A percentile compares a stretch with the other conserved stretches of the same genome.
Conservation (phyloP, 2,797 vertebrate genomes). For the Austrolebias charrua region DNA sequence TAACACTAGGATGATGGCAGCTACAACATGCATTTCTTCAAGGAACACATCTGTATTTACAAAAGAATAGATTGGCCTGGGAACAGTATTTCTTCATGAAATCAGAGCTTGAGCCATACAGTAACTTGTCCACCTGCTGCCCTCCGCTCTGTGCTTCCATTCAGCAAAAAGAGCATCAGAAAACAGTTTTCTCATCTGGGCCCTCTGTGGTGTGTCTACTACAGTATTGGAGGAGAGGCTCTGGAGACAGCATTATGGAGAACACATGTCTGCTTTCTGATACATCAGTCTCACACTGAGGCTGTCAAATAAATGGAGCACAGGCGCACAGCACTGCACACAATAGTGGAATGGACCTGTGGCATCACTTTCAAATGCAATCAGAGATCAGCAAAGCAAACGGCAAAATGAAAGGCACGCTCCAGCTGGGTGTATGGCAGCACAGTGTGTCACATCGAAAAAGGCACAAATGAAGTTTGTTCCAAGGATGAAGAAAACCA, state of each 20-base stretch:
- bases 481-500: constrained; percentile 42
- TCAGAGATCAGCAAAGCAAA: constrained; percentile 54
- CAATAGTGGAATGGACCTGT: constrained; percentile 65
- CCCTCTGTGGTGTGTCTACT: constrained; percentile 63
- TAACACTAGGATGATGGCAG: too few species aligned
- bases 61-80: not conserved
- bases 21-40: too few species aligned
- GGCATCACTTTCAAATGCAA: constrained; percentile 72
- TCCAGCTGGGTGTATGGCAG: constrained; percentile 38
- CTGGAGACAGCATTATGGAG: constrained; percentile 71
- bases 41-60: too few species aligned
- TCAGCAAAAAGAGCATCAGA: constrained; percentile 55
- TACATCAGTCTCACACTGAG: constrained; percentile 76
- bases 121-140: constrained; percentile 30
- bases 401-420: constrained; percentile 37
- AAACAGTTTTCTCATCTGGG: constrained; percentile 61
- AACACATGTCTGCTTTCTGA: constrained; percentile 68
- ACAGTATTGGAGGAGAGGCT: constrained; percentile 65
- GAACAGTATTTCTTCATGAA: not conserved
- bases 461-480: constrained; percentile 39
- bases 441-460: constrained; percentile 47
- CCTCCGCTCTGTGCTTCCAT: constrained; percentile 28
- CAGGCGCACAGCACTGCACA: constrained; percentile 51
- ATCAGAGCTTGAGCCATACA: constrained; percentile 2
- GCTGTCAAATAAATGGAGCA: constrained; percentile 67